Conservation (phyloP, 2,888 invertebrate genomes). For the Amblyteles armatorius region DNA sequence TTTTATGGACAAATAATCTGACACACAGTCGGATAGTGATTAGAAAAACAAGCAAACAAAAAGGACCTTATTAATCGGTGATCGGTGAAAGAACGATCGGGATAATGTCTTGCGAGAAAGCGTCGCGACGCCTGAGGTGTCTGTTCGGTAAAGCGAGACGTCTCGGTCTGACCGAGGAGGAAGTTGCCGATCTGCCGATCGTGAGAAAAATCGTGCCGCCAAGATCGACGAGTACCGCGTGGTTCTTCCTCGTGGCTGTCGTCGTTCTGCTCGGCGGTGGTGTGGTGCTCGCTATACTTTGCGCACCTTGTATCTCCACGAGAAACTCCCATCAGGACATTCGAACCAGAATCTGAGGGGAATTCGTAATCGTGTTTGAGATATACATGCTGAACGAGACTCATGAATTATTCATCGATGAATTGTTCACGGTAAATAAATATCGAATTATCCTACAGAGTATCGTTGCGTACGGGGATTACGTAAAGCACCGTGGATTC, state of each 20-base stretch:
- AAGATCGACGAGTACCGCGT: constrained; percentile 69
- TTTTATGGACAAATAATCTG: not conserved
- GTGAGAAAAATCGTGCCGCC: constrained; percentile 75
- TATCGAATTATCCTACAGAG: not conserved
- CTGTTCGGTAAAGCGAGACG: constrained; percentile 76
- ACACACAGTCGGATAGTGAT: constrained; percentile 15
- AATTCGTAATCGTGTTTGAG: not conserved
- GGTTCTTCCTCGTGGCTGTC: constrained; percentile 73
- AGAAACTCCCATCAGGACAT: constrained; percentile 67
- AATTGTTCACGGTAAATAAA: constrained; percentile 53
- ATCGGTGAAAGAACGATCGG: constrained; percentile 46
- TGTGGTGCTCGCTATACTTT: constrained; percentile 74
- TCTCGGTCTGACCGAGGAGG: constrained; percentile 74
- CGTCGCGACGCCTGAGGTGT: constrained; percentile 76
- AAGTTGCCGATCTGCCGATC: constrained; percentile 75
- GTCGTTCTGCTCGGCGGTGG: constrained; percentile 73
- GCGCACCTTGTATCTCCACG: constrained; percentile 74
- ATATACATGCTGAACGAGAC: constrained; percentile 6
- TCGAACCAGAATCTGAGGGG: constrained; percentile 61
- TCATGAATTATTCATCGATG: constrained; percentile 24
- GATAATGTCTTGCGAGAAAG: constrained; percentile 79
- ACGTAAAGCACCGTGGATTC: not conserved
- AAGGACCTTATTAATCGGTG: constrained; percentile 3
- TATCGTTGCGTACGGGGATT: not conserved
- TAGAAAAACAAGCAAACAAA: constrained; percentile 4